Conservation (phyloP, 2,797 vertebrate genomes). For the Ctenopoma kingsleyae region DNA sequence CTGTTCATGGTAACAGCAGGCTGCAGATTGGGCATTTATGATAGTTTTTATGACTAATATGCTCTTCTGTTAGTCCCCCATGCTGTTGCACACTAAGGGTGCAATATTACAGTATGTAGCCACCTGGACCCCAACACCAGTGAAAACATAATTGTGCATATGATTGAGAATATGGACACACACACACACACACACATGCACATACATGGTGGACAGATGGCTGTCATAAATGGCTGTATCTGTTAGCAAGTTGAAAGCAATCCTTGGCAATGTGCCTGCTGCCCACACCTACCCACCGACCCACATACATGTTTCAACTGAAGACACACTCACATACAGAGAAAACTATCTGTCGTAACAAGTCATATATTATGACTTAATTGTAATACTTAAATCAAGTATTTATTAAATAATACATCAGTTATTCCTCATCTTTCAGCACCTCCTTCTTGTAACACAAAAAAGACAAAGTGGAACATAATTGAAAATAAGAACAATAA, state of each 20-base stretch:
- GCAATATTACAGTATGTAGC: constrained; percentile 71
- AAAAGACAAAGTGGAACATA: no score
- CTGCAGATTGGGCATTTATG: constrained; percentile 33
- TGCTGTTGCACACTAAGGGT: constrained; percentile 68
- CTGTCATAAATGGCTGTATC: constrained; percentile 74
- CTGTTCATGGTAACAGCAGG: constrained; percentile 28
- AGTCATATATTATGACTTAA: background rate
- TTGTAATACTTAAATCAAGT: background rate
- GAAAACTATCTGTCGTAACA: background rate
- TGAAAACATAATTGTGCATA: constrained; percentile 50
- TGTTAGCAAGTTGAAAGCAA: constrained; percentile 73
- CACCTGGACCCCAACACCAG: constrained; percentile 73
- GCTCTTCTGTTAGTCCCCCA: constrained; percentile 52
- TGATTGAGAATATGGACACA: constrained; percentile 13
- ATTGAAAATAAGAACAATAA: no score
- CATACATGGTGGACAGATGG: constrained; percentile 67
- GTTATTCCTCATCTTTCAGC: no score
- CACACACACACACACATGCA: constrained; percentile 31
- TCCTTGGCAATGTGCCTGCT: constrained; percentile 54
- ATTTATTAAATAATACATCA: no score
- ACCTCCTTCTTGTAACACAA: no score
- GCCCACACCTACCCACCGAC: constrained; percentile 47
- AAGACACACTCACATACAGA: constrained; percentile 1
- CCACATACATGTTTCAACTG: constrained; percentile 43
- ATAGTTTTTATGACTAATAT: constrained; percentile 68